Base-by-base conservation (phyloP, 2,797 vertebrate genomes). In the Ispidina lecontei region DNA sequence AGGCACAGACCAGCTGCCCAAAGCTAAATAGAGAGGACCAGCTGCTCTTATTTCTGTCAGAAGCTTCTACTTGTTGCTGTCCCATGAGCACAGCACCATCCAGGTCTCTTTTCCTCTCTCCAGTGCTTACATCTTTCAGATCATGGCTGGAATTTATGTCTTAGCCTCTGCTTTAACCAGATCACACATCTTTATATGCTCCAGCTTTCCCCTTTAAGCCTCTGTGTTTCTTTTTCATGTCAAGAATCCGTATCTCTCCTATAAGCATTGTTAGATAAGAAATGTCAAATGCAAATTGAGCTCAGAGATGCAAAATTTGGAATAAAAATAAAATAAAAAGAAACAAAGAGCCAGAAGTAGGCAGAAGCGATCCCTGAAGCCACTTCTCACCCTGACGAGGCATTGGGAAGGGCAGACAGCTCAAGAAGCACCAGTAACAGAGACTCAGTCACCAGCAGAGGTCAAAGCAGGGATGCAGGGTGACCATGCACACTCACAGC, bases 401-500 rank as follows among this genome's bases (percentile, higher is more conserved):
- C 31, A 13, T 3, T 49, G 33, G 67, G 55, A 33, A 46, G 76
- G 56, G 37, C 49, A 68, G 71, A 6, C 26, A 39, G 55, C 51
- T 46, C 47, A 14, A 21, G n/a, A 10, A 54, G 9, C 31, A 52
- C 33, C 59, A 26, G 74, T 3, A 12, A 19, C 35, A 23, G 25
- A 28, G 23, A 6, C 63, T 29, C 10, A 13, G 21, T 3, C 62
- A 14, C 12, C 70, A 37, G 74, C 58, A 35, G 72, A 43, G 6
- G 41, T 20, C 5, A 35, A 2, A 41, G 37, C 25, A 44, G 12
- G 1, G 62, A 21, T 21, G 46, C 7, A 46, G 46, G 49, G 11
- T 0, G 4, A 25, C 47, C 12, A 3, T 2, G 7, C 7, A 5
- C 1, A 5, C 1, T 12, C 23, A 20, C 1, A 1, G 41, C 64